phyloP scores from a whole-genome alignment of 2,113 vertebrate species.

The Heptranchias perlo region DNA sequence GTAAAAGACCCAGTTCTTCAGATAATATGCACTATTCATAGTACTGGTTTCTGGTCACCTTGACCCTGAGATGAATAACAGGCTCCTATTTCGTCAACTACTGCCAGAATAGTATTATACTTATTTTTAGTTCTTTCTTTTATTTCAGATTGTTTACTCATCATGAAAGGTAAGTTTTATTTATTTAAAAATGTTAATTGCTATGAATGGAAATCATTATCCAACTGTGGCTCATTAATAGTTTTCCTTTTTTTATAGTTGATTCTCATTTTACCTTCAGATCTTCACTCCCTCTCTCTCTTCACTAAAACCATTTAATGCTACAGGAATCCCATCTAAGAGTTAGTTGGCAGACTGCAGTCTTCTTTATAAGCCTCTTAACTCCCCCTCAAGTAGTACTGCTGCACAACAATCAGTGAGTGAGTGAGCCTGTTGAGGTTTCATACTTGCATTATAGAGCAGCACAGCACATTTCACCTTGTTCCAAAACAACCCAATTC shows the following conservation, averaged over 20 bases:
- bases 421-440: neutral
- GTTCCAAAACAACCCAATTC: neutral
- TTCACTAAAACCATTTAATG: neutral
- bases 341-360: no score
- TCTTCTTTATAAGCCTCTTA: neutral
- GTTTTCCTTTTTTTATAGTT: no score
- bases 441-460: neutral
- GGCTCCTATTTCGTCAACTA: neutral
- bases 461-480: neutral
- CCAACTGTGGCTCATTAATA: neutral
- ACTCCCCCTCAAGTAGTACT: neutral
- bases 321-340: no score
- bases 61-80: neutral
- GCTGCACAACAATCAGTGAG: neutral
- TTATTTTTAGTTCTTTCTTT: neutral
- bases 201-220: neutral
- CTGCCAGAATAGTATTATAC: neutral
- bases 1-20: no score
- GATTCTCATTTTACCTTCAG: no score
- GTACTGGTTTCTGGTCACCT: no score
- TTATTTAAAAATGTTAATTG: neutral
- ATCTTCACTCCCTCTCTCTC: neutral
- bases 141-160: neutral
- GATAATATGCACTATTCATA: no score
- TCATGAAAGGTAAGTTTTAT: neutral